phyloP scores from a whole-genome alignment of 2,888 invertebrate genomes.

The Endotricha flammealis region DNA sequence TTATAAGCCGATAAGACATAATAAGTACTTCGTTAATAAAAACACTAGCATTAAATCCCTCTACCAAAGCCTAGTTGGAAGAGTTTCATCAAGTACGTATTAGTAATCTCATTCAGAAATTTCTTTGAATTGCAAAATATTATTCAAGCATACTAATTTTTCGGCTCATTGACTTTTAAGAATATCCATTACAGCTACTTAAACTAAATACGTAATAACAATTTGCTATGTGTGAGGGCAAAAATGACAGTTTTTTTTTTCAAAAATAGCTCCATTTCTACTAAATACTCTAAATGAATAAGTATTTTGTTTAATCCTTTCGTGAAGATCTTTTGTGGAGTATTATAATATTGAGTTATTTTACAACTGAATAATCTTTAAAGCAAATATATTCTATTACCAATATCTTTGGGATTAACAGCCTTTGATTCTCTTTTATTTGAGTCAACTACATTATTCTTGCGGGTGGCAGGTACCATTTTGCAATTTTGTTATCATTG shows the following conservation, averaged over 20 bases:
- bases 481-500: too few species aligned
- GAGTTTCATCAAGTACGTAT: too few species aligned
- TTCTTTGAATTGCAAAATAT: background rate
- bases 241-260: conserved; percentile 1
- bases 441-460: conserved; percentile 1
- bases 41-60: too few species aligned
- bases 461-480: conserved; percentile 21
- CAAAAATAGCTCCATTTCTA: background rate
- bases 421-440: background rate
- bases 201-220: background rate
- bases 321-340: background rate
- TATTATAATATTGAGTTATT: conserved; percentile 14
- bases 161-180: conserved; percentile 1
- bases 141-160: background rate
- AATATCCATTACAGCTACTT: background rate
- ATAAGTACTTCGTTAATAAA: too few species aligned
- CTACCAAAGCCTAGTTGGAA: too few species aligned
- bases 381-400: conserved; percentile 9
- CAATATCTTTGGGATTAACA: conserved; percentile 7
- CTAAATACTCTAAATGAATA: conserved; percentile 3
- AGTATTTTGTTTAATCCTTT: background rate
- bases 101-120: conserved; percentile 2
- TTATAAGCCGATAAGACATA: too few species aligned
- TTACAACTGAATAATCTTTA: conserved; percentile 15
- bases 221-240: conserved; percentile 5